Evolutionary conservation across 2,113 vertebrate species (phyloP), one percentile per base, ranked within the genome.

Genomic region (Leptobrachium leishanense): DNA sequence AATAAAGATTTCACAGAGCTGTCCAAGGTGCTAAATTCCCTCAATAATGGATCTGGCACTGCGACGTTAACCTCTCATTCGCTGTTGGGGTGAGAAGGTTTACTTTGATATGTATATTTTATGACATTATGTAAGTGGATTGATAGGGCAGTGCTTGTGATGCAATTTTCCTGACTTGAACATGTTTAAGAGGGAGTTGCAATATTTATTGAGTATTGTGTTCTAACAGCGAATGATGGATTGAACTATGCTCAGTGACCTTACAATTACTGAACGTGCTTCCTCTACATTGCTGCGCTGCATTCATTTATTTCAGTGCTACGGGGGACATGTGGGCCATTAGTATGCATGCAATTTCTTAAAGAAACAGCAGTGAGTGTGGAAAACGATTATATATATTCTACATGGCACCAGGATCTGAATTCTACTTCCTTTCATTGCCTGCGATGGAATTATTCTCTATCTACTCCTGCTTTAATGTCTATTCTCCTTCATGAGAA

Each of bases 1-100:
- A 98, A 97, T 97, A 96, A 98, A 96, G 95, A 97, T 96, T 98
- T 95, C 95, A 94, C 94, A 95, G 95, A 95, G 94, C 95, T 97
- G 95, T 97, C 95, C 95, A 93, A 95, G 95, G 96, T 96, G 95
- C 95, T 97, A 95, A 97, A 96, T 97, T 97, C 95, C 96, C 95
- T 97, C 95, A 96, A 96, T 97, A 97, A 97, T 97, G 95, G 95
- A 93, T 96, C 93, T 95, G 94, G 94, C 94, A 96, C 94, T 95
- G 92, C 92, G 94, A 92, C 95, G 95, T 96, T 98, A 97, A 97
- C 95, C 95, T 96, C 95, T 95, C 96, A 96, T 97, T 94, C 96
- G 97, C 95, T 93, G 93, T 93, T 91, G 94, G 94, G 95, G 95
- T 95, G 93, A 94, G 92, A 86, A 90, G 94, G 89, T 92, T 92